Evolutionary conservation across 2,113 vertebrate species (phyloP), one percentile per base, ranked within the genome.

Genomic region (Diphyllodes magnificus): DNA sequence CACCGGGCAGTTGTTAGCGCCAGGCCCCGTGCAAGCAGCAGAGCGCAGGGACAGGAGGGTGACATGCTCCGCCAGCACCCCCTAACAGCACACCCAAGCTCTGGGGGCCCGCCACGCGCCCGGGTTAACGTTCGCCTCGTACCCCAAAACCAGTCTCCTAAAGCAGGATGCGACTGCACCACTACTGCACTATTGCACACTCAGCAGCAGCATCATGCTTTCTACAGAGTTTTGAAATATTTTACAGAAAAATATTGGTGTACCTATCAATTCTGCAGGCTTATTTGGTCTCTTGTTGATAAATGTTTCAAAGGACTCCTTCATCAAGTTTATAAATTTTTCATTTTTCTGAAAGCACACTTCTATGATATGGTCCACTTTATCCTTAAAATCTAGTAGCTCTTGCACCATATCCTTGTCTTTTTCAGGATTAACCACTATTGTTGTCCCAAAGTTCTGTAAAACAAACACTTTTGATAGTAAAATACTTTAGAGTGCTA

Each of bases 341-440:
- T 98, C 98, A 65, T 98, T 98, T 96, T 97, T 98, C 97, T 98
- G 98, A 97, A 98, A 98, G 97, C 98, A 98, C 51, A 98, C 97
- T 91, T 98, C 98, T 63, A 98, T 98, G 93, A 98, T 98, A 59
- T 98, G 98, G 97, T 98, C 98, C 91, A 98, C 98, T 84, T 98
- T 98, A 96, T 98, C 98, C 97, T 98, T 98, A 95, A 98, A 98
- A 94, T 98, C 98, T 96, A 98, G 96, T 82, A 98, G 97, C 75
- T 98, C 98, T 93, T 98, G 98, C 40, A 98, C 98, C 98, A 98
- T 98, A 92, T 98, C 98, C 92, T 98, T 98, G 92, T 98, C 98
- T 60, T 98, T 98, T 95, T 98, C 98, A 86, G 98, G 98, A 76
- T 98, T 98, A 94, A 98, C 98, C 92, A 98, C 98, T 79, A 98